Evolutionary conservation across 2,113 vertebrate genomes (phyloP), one percentile per base, ranked within the genome.

Genomic region (Platanista minor): DNA sequence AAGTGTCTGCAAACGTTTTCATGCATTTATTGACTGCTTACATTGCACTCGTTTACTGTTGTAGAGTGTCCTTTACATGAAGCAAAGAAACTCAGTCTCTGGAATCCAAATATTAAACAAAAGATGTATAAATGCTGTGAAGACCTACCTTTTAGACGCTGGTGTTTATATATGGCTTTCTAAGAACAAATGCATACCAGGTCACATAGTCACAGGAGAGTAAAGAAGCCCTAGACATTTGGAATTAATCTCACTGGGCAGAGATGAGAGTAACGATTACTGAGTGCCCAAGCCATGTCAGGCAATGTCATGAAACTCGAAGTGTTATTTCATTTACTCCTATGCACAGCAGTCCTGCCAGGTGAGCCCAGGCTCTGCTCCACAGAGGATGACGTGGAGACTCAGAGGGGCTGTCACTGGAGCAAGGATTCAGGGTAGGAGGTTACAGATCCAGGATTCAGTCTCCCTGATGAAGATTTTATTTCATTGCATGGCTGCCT

Each of bases 211-310:
- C 39, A 14, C 13, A 27, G 71, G 39, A 64, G 8, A 41, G 15
- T 27, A 17, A n/a, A 93, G 41, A 13, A 49, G 31, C 14, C 6
- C 61, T 43, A 15, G 1, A n/a, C 3, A 1, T 0, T 11, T 27
- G 43, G 61, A 71, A 33, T 20, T 20, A 52, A 31, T 11, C 3
- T 61, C 20, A n/a, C 8, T 31, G 84, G 62, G 13, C 46, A 25
- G 94, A 46, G 82, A 23, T 5, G 72, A 14, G 39, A 66, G 20
- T 2, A 17, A 33, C 8, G 39, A 20, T 74, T 15, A 41, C 2
- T 15, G 33, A 78, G 31, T 3, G 0, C 12, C 7, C 2, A 13
- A 2, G 7, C 6, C 1, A 0, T 20, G 18, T 29, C 8, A 62
- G 54, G 11, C 27, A 25, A 23, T 1, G 11, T 23, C 4, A 5